Base-by-base conservation (phyloP, 2,797 vertebrate species). In the Danio aesculapii region DNA sequence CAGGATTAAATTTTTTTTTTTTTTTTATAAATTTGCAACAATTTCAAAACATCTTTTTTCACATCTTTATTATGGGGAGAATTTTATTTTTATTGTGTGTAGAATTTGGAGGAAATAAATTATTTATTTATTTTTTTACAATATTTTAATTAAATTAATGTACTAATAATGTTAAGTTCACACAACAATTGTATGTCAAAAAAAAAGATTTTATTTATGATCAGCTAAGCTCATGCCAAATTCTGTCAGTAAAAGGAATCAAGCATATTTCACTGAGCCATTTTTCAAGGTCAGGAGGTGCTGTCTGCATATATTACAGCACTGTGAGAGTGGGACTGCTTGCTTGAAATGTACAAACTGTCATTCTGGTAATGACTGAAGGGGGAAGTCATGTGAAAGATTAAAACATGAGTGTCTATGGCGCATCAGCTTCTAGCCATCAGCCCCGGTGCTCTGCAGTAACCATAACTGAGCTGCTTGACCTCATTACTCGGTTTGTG, bases 381-480 rank as follows among this genome's bases (percentile, higher is more conserved):
- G 62, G 55, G 44, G 46, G 16, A 57, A 74, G 46, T 21, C 46
- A 78, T 77, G 50, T 57, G 43, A 77, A 39, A 76, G 50, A 66
- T 71, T 79, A 68, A 61, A 73, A 47, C 50, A 57, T 39, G 17
- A 75, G 47, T 43, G 41, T 79, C 19, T 64, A 71, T 19, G 44
- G 81, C 16, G 6, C 58, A 77, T 57, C 59, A 59, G 67, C 50
- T 46, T 57, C 39, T 66, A 70, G 7, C 43, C 10, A 66, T 71
- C 73, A 55, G 69, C 9, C 62, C 58, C 58, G 52, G 46, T 46
- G 66, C 41, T 66, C 21, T 43, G 66, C 13, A 6, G n/a, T 82
- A 86, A 84, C 46, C 68, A 39, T 17, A 64, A n/a, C 80, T 58
- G 30, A 61, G 63, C 68, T 71, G 77, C 46, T 69, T 50, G 55